phyloP scores from a whole-genome alignment of 2,113 vertebrate genomes.

The Eclectus roratus region DNA sequence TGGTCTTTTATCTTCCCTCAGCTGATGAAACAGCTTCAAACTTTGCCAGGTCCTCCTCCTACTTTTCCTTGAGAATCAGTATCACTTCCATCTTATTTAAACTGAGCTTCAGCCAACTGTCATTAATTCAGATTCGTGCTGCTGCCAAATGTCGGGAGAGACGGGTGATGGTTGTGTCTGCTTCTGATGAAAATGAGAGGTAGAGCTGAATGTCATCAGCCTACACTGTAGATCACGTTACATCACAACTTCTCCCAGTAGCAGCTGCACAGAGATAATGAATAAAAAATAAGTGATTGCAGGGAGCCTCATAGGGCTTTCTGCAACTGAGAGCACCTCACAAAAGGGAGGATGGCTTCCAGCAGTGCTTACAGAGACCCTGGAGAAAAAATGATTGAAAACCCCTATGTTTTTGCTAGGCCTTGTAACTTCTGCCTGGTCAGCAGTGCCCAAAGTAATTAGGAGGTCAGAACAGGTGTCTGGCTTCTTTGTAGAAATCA shows the following conservation, averaged over 20 bases:
- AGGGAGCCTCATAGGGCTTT: background rate
- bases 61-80: constrained; percentile 36
- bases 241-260: constrained; percentile 30
- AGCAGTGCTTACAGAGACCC: background rate
- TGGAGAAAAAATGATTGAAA: background rate
- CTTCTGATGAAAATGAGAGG: constrained; percentile 56
- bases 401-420: background rate
- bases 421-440: background rate
- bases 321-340: background rate
- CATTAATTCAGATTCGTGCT: constrained; percentile 24
- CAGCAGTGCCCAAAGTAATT: background rate
- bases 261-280: constrained; percentile 19
- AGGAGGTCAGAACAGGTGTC: background rate
- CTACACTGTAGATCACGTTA: constrained; percentile 11
- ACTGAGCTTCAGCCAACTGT: constrained; percentile 41
- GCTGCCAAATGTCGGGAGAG: constrained; percentile 43
- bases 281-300: background rate
- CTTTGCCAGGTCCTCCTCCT: constrained; percentile 30
- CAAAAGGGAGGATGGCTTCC: background rate
- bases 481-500: background rate
- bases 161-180: constrained; percentile 31
- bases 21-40: constrained; percentile 21
- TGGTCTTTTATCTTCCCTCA: constrained; percentile 16
- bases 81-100: constrained; percentile 41
- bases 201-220: constrained; percentile 51